A percentile compares a stretch with the other conserved stretches of the same genome.
Evolutionary conservation across 2,113 vertebrate species (phyloP).

Genomic region (Eudyptes chrysolophus): DNA sequence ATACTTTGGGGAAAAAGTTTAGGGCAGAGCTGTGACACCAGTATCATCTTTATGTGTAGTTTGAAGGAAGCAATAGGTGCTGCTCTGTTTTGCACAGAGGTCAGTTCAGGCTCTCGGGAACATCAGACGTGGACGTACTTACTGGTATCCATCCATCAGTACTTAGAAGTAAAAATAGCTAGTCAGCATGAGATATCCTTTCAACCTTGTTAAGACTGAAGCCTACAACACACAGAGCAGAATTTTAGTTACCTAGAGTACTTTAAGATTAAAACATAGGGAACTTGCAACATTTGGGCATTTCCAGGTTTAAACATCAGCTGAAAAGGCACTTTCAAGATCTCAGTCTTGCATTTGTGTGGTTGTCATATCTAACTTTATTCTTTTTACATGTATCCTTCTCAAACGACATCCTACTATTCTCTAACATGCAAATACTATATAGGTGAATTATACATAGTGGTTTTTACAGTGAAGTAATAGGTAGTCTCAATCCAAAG

Average conservation of each 20-base stretch:
- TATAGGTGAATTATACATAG: neutral
- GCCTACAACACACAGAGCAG: rapidly evolving
- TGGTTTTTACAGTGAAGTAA: neutral
- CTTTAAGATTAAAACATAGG: neutral
- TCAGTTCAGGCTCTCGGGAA: neutral
- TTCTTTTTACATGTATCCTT: neutral
- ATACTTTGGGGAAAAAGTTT: neutral
- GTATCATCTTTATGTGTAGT: neutral
- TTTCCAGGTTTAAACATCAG: neutral
- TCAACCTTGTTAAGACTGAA: neutral
- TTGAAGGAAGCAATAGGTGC: neutral
- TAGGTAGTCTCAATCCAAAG: neutral
- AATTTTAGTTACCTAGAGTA: neutral
- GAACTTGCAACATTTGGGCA: neutral
- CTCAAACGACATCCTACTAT: neutral
- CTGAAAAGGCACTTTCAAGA: neutral
- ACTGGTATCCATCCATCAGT: neutral
- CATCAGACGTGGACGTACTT: rapidly evolving
- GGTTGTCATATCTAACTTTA: neutral
- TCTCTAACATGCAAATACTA: neutral
- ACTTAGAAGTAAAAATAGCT: neutral
- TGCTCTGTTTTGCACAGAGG: neutral
- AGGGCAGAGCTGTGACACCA: neutral
- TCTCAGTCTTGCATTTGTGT: neutral
- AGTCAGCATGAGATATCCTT: neutral